A percentile compares a stretch with the other conserved stretches of the same genome.
Evolutionary conservation across 2,113 vertebrate genomes (phyloP).

Genomic region (Nematolebias whitei): DNA sequence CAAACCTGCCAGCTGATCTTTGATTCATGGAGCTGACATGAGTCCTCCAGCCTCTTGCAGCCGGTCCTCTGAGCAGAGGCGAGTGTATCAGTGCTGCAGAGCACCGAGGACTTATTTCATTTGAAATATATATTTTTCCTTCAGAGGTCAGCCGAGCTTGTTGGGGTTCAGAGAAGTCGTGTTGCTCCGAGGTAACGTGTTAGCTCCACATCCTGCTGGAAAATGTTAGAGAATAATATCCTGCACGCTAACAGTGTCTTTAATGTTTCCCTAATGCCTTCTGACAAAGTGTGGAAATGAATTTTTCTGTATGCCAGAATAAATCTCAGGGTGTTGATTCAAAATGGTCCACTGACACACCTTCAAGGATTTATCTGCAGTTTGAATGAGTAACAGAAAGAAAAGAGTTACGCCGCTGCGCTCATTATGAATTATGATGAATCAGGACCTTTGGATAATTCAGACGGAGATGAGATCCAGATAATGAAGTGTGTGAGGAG

Average conservation of each 20-base stretch:
- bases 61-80: constrained; percentile 17
- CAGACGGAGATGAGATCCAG: constrained; percentile 54
- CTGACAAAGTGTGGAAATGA: constrained; percentile 36
- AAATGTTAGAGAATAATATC: constrained; percentile 38
- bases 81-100: constrained; percentile 40
- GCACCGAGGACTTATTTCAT: constrained; percentile 66
- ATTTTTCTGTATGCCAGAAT: constrained; percentile 44
- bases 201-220: constrained; percentile 3
- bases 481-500: constrained; percentile 74
- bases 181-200: constrained; percentile 3
- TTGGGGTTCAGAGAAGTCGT: constrained; percentile 35
- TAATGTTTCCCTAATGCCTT: constrained; percentile 35
- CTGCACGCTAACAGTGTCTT: constrained; percentile 10
- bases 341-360: constrained; percentile 11
- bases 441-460: constrained; percentile 71
- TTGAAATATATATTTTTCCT: constrained; percentile 59
- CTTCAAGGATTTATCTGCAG: constrained; percentile 30
- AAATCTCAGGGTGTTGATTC: constrained; percentile 9
- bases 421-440: constrained; percentile 68
- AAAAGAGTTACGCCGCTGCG: constrained; percentile 40
- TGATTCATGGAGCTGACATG: constrained; percentile 41
- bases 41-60: constrained; percentile 20
- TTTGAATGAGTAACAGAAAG: constrained; percentile 51
- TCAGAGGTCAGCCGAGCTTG: constrained; percentile 37
- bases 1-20: constrained; percentile 52